Conservation (phyloP, 1,140 invertebrate species). For the Monochamus saltuarius region DNA sequence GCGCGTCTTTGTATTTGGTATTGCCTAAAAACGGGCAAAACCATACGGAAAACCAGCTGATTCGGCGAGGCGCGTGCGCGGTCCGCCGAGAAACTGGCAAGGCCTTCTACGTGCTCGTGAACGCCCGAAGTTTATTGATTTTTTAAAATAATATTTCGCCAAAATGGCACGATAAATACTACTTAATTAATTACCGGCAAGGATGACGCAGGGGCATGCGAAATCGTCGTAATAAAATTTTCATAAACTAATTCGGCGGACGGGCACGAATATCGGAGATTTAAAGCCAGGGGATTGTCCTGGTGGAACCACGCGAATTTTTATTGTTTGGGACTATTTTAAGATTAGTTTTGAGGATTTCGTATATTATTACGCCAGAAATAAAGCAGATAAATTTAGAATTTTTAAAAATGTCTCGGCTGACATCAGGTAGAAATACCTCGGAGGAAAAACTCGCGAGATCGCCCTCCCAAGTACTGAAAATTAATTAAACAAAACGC, state of each 20-base stretch:
- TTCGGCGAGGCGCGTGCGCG: conserved; percentile 32
- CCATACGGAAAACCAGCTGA: conserved; percentile 39
- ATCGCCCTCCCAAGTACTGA: too few relatives aligned
- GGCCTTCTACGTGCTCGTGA: conserved; percentile 32
- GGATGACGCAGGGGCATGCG: conserved; percentile 15
- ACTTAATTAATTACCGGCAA: too few relatives aligned
- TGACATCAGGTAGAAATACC: too few relatives aligned
- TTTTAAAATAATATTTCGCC: conserved; percentile 27
- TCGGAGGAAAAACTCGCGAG: too few relatives aligned
- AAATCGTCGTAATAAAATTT: neutral
- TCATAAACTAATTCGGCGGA: too few relatives aligned
- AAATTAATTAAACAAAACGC: too few relatives aligned
- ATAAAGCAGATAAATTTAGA: conserved; percentile 33
- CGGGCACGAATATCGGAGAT: too few relatives aligned
- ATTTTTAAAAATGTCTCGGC: conserved; percentile 3
- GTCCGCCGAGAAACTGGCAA: conserved; percentile 18
- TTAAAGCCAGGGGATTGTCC: too few relatives aligned
- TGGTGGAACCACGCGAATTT: conserved; percentile 6
- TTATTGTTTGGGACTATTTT: conserved; percentile 12
- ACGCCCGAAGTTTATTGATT: conserved; percentile 48
- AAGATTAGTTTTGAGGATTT: conserved; percentile 17
- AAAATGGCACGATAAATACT: conserved; percentile 1
- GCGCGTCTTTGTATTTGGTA: conserved; percentile 30
- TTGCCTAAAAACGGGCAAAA: conserved; percentile 31
- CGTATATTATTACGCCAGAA: conserved; percentile 26